These are phyloP conservation scores for Bursaphelenchus okinawaensis DNA, from an alignment of 2,888 invertebrate genomes.

Conservation along the genomic window DNA sequence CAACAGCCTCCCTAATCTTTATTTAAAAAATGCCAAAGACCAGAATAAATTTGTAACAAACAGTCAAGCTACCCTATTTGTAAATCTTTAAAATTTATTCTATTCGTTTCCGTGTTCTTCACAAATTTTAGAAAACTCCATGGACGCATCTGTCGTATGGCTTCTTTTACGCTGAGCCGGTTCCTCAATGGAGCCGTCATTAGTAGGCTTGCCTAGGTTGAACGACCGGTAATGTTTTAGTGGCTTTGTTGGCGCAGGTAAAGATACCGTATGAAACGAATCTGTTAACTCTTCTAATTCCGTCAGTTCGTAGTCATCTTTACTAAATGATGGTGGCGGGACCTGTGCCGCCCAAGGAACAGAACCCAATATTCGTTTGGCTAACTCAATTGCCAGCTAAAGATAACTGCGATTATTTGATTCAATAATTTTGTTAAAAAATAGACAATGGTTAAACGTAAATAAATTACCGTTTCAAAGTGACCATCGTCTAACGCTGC, in stretches of 20 bases:
- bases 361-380: constrained; percentile 8
- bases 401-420: background rate
- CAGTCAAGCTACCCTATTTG: too few relatives aligned
- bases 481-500: constrained; percentile 38
- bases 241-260: constrained; percentile 10
- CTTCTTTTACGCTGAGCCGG: background rate
- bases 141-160: constrained; percentile 5
- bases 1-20: too few relatives aligned
- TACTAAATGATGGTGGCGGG: background rate
- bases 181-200: background rate
- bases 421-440: background rate
- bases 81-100: too few relatives aligned
- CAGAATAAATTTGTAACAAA: too few relatives aligned
- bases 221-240: constrained; percentile 15
- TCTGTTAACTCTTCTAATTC: constrained; percentile 16
- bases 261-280: constrained; percentile 17
- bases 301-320: constrained; percentile 8
- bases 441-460: background rate
- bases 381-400: constrained; percentile 3
- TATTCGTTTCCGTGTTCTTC: too few relatives aligned
- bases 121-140: background rate
- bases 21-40: too few relatives aligned
- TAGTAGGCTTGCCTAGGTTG: background rate
- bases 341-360: constrained; percentile 11
- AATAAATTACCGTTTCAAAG: constrained; percentile 18